Base-by-base conservation (phyloP, 2,797 vertebrate genomes). In the Halcyon badia region DNA sequence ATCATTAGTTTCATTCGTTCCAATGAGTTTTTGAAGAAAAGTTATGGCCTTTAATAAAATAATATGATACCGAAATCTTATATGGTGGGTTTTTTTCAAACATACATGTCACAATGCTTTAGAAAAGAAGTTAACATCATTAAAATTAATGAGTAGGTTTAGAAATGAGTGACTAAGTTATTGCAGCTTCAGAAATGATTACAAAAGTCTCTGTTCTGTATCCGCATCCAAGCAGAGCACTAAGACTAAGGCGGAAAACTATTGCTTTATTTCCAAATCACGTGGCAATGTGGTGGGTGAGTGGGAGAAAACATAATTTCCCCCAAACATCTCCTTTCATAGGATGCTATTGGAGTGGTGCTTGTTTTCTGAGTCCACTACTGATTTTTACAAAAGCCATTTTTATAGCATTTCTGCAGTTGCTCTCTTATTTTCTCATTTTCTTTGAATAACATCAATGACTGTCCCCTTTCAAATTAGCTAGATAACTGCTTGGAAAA, bases 111-210 rank as follows among this genome's bases (percentile, higher is more conserved):
- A 83, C 22, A 75, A 10, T 4, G 5, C 11, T 86, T 88, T 81
- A 52, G 49, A 58, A 82, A 75, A 42, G 42, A 86, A 62, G 9
- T 71, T 76, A 78, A 33, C 20, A 54, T 65, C 57, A 54, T 65
- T 91, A 81, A 76, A 95, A 83, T 48, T 81, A 83, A 94, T 89
- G 37, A 94, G 6, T 24, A 73, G 13, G 26, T 78, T 96, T 87
- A 71, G 12, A 83, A 77, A 66, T 6, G 39, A 39, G 14, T 70
- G 56, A 85, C 48, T 87, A 83, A 73, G 30, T 15, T 61, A 51
- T 57, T 69, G 24, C 11, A 28, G 1, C 1, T 71, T 37, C 57
- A 78, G 65, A 78, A 87, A 87, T n/a, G 0, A 44, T 46, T 83
- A 39, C 31, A 82, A 58, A 93, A 87, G 41, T 72, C 10, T 9